phyloP scores from a whole-genome alignment of 2,888 invertebrate genomes.

The Polia nebulosa region DNA sequence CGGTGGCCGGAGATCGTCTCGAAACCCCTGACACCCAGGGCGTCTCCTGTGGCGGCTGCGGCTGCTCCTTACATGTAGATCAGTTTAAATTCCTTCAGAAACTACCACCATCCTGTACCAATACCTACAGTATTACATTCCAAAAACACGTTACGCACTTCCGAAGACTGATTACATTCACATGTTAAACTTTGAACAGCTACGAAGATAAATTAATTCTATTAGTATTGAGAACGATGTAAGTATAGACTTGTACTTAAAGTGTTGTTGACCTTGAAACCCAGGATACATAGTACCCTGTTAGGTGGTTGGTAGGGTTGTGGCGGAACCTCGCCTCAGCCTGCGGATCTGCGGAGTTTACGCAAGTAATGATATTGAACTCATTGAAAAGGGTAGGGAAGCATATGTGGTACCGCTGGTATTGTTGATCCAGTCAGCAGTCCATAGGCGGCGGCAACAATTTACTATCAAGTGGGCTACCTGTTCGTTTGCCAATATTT shows the following conservation, averaged over 20 bases:
- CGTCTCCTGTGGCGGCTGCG: too few species aligned
- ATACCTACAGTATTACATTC: constrained; percentile 25
- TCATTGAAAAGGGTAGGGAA: too few species aligned
- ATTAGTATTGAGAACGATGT: constrained; percentile 69
- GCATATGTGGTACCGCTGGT: too few species aligned
- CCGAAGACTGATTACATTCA: constrained; percentile 57
- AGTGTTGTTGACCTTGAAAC: constrained; percentile 57
- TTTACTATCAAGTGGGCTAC: too few species aligned
- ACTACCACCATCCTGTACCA: constrained; percentile 39
- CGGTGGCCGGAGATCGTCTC: too few species aligned
- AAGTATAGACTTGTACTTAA: constrained; percentile 52
- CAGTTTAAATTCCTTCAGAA: neutral
- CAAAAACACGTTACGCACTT: constrained; percentile 49
- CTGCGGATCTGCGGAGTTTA: neutral
- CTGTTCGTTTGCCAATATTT: too few species aligned
- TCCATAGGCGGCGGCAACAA: too few species aligned
- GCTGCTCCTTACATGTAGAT: too few species aligned
- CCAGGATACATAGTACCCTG: constrained; percentile 7
- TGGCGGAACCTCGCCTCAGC: neutral
- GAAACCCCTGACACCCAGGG: too few species aligned
- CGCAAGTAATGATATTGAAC: neutral
- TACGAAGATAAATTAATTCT: constrained; percentile 71
- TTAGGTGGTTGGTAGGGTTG: neutral
- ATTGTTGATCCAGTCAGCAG: too few species aligned
- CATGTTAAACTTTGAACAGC: constrained; percentile 68